A percentile compares a stretch with the other conserved stretches of the same genome.
These are phyloP conservation scores for Psococerastis gibbosa DNA, from an alignment of 2,888 invertebrate species.

Conservation along the genomic window DNA sequence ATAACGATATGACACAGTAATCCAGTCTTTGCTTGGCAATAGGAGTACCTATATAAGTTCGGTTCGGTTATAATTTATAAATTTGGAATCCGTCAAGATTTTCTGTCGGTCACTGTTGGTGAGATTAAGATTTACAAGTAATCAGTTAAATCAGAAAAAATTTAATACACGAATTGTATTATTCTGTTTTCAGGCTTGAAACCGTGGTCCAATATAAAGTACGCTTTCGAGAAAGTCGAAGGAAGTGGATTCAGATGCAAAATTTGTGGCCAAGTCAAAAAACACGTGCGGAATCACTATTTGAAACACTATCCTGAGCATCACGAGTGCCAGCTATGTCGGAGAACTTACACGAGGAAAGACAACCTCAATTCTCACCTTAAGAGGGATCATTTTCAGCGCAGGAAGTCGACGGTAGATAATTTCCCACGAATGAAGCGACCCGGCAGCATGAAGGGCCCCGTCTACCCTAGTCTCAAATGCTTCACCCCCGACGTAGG, in stretches of 20 bases:
- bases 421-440: not conserved
- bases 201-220: not conserved
- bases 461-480: not conserved
- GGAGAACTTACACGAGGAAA: slow-evolving; percentile 22
- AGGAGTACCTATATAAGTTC: no score
- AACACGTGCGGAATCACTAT: slow-evolving; percentile 23
- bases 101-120: no score
- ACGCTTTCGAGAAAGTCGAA: slow-evolving; percentile 1
- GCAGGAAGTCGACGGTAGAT: not conserved
- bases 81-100: no score
- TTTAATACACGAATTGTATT: no score
- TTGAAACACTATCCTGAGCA: slow-evolving; percentile 23
- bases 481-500: slow-evolving; percentile 11
- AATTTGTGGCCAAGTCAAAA: slow-evolving; percentile 23
- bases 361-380: slow-evolving; percentile 23
- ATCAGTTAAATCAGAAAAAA: no score
- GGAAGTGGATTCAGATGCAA: slow-evolving; percentile 19
- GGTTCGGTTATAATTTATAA: no score
- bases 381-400: slow-evolving; percentile 21
- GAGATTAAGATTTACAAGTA: no score
- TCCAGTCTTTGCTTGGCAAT: no score
- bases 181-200: slow-evolving; percentile 5
- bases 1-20: no score
- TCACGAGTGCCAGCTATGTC: slow-evolving; percentile 23
- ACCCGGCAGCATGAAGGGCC: not conserved